Evolutionary conservation across 2,888 invertebrate species (phyloP), one percentile per base, ranked within the genome.

Genomic region (Pelosia muscerda): DNA sequence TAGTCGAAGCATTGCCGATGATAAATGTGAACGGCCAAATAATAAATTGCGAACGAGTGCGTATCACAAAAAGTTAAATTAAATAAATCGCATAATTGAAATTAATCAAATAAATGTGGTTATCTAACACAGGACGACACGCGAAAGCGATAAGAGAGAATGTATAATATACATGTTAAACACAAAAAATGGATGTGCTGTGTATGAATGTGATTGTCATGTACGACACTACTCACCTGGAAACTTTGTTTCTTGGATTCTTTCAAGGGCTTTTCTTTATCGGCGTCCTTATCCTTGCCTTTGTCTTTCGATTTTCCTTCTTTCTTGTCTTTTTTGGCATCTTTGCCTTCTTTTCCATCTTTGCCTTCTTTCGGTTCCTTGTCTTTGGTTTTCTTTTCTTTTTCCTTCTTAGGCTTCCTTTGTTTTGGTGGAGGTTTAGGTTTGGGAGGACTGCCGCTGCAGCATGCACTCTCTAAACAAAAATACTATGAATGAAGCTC

Each of bases 401-500:
- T 96, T 90, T 96, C 96, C 84, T 95, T 96, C 90, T 97, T 97
- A 75, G 96, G 96, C 87, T 97, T 97, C 85, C 96, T 96, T 80
- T 96, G 96, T 88, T 97, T 97, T 67, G 96, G 95, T 31, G 95
- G 95, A 78, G 96, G 96, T 88, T 95, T 95, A 34, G 96, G 96
- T 83, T 96, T 96, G 68, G 97, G 96, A 63, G 96, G 96, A 77
- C 96, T 96, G 76, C 95, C 97, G 80, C 96, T 96, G 93, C 98
- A 98, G 94, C 98, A 98, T 75, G 97, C 96, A 91, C 97, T 98
- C 90, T 98, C 98, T 96, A 78, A 61, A 78, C 55, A 75, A 68
- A 56, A 1, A 22, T 0, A 23, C 1, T 55, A 15, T 66, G 63
- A 23, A 55, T 26, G 25, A 63, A 10, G 38, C 6, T 11, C 23